Evolutionary conservation across 2,797 vertebrate species (phyloP).

Genomic region (Amblyopsis hoosieri): DNA sequence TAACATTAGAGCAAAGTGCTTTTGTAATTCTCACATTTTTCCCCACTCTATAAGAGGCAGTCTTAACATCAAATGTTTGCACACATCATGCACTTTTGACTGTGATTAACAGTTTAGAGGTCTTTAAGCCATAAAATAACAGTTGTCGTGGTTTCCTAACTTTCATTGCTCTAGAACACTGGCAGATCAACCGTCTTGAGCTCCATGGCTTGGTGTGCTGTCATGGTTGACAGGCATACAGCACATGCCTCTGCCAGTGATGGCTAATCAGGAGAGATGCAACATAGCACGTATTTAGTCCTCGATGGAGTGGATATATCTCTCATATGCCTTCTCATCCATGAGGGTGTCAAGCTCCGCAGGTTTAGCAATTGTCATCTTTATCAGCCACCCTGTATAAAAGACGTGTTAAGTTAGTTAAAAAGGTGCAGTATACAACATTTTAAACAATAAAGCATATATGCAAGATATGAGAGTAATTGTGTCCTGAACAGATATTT

Average conservation of each 20-base stretch:
- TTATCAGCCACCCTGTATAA: conserved; percentile 89
- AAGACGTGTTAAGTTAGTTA: conserved; percentile 6
- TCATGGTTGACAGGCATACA: conserved; percentile 34
- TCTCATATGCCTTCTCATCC: conserved; percentile 92
- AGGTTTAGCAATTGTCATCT: conserved; percentile 92
- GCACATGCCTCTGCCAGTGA: conserved; percentile 36
- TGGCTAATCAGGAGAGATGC: conserved; percentile 33
- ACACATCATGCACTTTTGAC: conserved; percentile 25
- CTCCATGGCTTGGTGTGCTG: conserved; percentile 25
- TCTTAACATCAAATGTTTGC: conserved; percentile 44
- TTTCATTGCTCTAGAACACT: conserved; percentile 53
- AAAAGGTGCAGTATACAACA: too few species aligned
- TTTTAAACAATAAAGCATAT: too few species aligned
- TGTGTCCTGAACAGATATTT: too few species aligned
- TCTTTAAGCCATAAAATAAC: conserved; percentile 20
- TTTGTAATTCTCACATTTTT: conserved; percentile 38
- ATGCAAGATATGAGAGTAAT: too few species aligned
- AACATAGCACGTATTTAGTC: conserved; percentile 71
- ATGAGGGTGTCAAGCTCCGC: conserved; percentile 90
- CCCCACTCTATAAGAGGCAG: conserved; percentile 29
- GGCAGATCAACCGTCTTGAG: conserved; percentile 36
- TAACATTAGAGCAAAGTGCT: conserved; percentile 61
- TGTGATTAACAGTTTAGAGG: not conserved
- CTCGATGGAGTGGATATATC: conserved; percentile 93
- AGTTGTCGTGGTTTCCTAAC: conserved; percentile 50